These are phyloP conservation scores for Todiramphus saurophagus DNA, from an alignment of 2,113 vertebrate genomes.

Conservation along the genomic window DNA sequence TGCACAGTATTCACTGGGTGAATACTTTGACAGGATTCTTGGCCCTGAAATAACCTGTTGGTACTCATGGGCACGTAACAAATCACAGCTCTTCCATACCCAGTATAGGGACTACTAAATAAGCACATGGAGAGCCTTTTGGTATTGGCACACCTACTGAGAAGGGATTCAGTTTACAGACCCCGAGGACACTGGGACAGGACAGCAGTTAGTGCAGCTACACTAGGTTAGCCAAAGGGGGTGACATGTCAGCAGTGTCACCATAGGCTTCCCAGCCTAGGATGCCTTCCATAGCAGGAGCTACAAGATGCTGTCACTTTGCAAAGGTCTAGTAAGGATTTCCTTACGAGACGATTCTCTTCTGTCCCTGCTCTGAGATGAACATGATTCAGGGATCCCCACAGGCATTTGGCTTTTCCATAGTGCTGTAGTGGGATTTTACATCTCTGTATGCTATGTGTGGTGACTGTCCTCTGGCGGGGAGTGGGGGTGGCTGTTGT, in stretches of 20 bases:
- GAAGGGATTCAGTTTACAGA: not conserved
- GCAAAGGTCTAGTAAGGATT: not conserved
- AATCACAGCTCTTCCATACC: not conserved
- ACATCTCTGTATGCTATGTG: not conserved
- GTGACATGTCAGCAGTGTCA: not conserved
- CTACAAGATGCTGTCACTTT: not conserved
- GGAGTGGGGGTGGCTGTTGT: no score
- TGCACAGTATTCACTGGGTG: not conserved
- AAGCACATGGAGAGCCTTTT: not conserved
- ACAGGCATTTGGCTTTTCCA: not conserved
- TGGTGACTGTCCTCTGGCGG: not conserved
- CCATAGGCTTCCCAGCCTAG: not conserved
- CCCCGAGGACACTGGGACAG: not conserved
- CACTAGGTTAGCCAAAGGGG: not conserved
- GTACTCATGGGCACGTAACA: not conserved
- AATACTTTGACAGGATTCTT: not conserved
- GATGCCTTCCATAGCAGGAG: not conserved
- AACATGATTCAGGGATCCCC: not conserved
- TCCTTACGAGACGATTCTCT: not conserved
- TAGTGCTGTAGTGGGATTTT: not conserved
- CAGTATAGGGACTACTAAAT: not conserved
- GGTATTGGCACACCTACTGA: not conserved
- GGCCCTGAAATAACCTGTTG: not conserved
- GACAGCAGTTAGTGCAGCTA: no score
- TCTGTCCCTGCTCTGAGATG: not conserved